These are phyloP conservation scores for Eufriesea mexicana DNA, from an alignment of 1,140 invertebrate species.

Conservation along the genomic window DNA sequence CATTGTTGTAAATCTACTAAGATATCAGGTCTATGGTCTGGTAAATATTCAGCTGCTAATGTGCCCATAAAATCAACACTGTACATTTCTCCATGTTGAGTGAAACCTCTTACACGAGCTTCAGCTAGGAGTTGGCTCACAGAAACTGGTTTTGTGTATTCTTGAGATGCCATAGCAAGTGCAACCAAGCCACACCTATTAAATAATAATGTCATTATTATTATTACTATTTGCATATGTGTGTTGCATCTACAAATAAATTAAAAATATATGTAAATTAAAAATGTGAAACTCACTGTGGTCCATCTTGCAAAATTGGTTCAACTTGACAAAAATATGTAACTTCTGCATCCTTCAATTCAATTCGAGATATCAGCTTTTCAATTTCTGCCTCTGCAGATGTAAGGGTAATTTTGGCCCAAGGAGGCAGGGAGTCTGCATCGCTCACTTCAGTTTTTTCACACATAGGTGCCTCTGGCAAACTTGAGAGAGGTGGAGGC, in stretches of 20 bases:
- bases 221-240: neutral
- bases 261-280: neutral
- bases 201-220: neutral
- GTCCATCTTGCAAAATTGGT: conserved; percentile 82
- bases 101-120: conserved; percentile 85
- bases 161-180: conserved; percentile 88
- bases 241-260: neutral
- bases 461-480: conserved; percentile 70
- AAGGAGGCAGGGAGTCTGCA: conserved; percentile 74
- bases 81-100: conserved; percentile 93
- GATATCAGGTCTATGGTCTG: conserved; percentile 79
- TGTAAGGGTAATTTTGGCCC: conserved; percentile 79
- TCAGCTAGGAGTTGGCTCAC: conserved; percentile 84
- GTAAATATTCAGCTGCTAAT: conserved; percentile 83
- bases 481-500: conserved; percentile 73
- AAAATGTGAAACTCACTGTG: conserved; percentile 76
- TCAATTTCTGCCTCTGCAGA: conserved; percentile 78
- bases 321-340: conserved; percentile 80
- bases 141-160: conserved; percentile 82
- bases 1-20: conserved; percentile 80
- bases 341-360: conserved; percentile 80
- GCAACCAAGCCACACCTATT: conserved; percentile 91
- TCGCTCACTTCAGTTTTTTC: conserved; percentile 75
- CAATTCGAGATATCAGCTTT: conserved; percentile 78
- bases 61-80: conserved; percentile 88